These are phyloP conservation scores for Mastomys natalensis DNA, from an alignment of 2,113 vertebrate species.

Conservation along the genomic window DNA sequence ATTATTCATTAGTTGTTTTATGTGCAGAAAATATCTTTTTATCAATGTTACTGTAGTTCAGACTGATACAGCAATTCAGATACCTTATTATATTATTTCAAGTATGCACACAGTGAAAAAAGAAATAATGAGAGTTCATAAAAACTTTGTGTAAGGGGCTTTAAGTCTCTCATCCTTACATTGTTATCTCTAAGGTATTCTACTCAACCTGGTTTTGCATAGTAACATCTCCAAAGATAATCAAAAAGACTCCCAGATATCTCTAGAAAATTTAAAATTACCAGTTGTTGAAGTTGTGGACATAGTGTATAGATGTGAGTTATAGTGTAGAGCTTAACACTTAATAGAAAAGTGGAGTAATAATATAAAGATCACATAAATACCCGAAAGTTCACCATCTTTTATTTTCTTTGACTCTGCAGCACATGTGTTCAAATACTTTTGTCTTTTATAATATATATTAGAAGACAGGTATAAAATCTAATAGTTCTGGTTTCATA, in stretches of 20 bases:
- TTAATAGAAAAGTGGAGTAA: background rate
- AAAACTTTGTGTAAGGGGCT: background rate
- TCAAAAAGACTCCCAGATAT: background rate
- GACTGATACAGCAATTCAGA: background rate
- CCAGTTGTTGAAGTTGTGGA: background rate
- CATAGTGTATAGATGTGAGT: background rate
- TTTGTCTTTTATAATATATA: too few relatives aligned
- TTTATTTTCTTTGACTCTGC: background rate
- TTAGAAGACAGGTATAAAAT: too few relatives aligned
- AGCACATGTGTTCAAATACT: too few relatives aligned
- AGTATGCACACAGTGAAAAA: background rate
- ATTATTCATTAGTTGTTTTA: background rate
- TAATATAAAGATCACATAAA: background rate
- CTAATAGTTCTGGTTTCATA: too few relatives aligned
- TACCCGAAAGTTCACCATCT: background rate
- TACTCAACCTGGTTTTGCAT: background rate
- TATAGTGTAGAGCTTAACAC: background rate
- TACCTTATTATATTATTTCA: background rate
- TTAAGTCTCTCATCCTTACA: background rate
- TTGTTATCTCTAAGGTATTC: background rate
- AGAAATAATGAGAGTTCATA: background rate
- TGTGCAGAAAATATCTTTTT: background rate
- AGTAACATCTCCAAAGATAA: background rate
- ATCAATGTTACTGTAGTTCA: background rate
- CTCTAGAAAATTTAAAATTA: background rate